A percentile compares a stretch with the other conserved stretches of the same genome.
Evolutionary conservation across 2,797 vertebrate species (phyloP).

Genomic region (Betta splendens): DNA sequence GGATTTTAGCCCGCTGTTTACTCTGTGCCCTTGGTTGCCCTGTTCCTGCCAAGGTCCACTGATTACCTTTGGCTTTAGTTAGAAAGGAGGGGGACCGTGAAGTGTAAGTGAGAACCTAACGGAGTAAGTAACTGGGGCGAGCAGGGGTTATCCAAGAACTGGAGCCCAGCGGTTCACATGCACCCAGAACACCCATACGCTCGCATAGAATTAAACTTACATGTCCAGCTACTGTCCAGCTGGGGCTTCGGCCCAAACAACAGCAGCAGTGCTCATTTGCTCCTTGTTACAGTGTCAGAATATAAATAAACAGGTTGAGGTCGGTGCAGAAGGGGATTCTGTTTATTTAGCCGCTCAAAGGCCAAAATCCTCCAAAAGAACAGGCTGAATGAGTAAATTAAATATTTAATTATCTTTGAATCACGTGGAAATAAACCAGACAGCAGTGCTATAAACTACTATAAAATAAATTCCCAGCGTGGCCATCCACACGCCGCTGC

Average conservation of each 20-base stretch:
- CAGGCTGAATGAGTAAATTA: constrained; percentile 5
- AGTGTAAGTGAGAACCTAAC: constrained; percentile 38
- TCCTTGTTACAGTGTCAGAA: constrained; percentile 40
- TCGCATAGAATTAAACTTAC: constrained; percentile 26
- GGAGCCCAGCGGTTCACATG: constrained; percentile 72
- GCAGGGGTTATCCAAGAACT: constrained; percentile 59
- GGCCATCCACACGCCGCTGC: neutral
- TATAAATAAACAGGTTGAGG: constrained; percentile 46
- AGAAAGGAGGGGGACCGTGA: constrained; percentile 39
- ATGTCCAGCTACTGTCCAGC: constrained; percentile 67
- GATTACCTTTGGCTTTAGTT: constrained; percentile 66
- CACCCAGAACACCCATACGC: constrained; percentile 28
- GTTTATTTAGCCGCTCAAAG: constrained; percentile 39
- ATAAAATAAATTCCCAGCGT: constrained; percentile 1
- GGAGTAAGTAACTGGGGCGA: constrained; percentile 13
- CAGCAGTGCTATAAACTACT: neutral
- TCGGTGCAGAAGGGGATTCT: constrained; percentile 17
- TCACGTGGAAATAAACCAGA: constrained; percentile 16
- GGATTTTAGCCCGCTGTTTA: constrained; percentile 57
- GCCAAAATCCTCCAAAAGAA: constrained; percentile 20
- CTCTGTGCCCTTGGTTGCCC: constrained; percentile 63
- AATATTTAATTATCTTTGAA: constrained; percentile 13
- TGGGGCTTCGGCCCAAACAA: constrained; percentile 60
- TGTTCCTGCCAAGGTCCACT: constrained; percentile 55
- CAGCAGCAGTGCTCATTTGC: constrained; percentile 65